These are phyloP conservation scores for Microplitis deprimator DNA, from an alignment of 2,888 invertebrate species.

Conservation along the genomic window DNA sequence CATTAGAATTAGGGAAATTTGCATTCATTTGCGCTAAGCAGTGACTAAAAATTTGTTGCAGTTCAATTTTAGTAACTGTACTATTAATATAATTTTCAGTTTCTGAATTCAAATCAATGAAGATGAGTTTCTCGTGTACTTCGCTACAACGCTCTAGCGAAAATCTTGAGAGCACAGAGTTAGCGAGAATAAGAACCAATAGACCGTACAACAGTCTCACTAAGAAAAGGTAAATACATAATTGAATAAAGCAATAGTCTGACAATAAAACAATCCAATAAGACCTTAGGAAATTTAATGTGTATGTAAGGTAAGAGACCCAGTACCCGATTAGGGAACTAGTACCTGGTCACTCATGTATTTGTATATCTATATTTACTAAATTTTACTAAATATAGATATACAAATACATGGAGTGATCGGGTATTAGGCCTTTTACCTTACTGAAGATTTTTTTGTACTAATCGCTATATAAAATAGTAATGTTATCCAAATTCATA, in stretches of 20 bases:
- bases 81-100: conserved; percentile 51
- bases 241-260: background rate
- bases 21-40: background rate
- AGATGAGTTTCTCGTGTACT: conserved; percentile 86
- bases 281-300: background rate
- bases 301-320: background rate
- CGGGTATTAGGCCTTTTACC: no score
- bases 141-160: conserved; percentile 81
- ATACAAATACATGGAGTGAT: no score
- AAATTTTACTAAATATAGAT: no score
- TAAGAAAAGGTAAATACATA: conserved; percentile 77
- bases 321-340: background rate
- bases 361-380: no score
- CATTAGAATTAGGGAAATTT: background rate
- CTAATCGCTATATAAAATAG: no score
- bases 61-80: background rate
- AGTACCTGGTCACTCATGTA: no score
- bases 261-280: conserved; percentile 4
- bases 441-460: no score
- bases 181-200: conserved; percentile 73
- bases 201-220: conserved; percentile 89
- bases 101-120: conserved; percentile 81
- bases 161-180: conserved; percentile 71
- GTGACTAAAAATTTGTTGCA: background rate
- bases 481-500: no score